Evolutionary conservation across 2,113 vertebrate genomes (phyloP).

Genomic region (Pluvianellus socialis): DNA sequence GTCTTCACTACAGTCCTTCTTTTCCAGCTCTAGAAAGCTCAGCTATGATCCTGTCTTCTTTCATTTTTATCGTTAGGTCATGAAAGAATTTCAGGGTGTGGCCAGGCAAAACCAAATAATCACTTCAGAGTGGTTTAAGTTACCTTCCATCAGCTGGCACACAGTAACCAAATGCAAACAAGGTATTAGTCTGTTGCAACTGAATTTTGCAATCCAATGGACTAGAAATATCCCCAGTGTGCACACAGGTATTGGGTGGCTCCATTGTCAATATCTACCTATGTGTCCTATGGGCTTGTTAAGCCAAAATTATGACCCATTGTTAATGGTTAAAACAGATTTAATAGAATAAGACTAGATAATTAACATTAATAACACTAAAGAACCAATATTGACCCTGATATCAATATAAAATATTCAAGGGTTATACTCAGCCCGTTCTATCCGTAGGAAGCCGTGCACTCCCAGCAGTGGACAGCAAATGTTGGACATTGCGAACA

Average conservation of each 20-base stretch:
- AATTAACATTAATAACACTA: too few relatives aligned
- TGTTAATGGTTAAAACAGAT: too few relatives aligned
- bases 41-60: not conserved
- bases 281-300: not conserved
- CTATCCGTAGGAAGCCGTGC: too few relatives aligned
- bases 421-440: too few relatives aligned
- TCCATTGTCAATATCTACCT: not conserved
- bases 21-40: not conserved
- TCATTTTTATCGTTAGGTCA: not conserved
- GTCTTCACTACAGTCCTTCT: not conserved
- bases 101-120: not conserved
- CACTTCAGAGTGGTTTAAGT: not conserved
- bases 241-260: not conserved
- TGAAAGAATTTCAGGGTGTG: slow-evolving; percentile 2
- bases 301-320: not conserved
- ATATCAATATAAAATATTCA: too few relatives aligned
- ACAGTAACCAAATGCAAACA: not conserved
- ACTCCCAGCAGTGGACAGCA: too few relatives aligned
- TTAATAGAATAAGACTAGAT: too few relatives aligned
- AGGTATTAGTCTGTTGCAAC: not conserved
- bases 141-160: not conserved
- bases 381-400: too few relatives aligned
- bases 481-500: too few relatives aligned
- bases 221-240: not conserved
- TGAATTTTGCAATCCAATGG: not conserved